Percentiles rank a stretch among this genome's conserved stretches.
Conservation (phyloP, 64 coral and sea anemone genomes). For the Stichodactyla helianthus region DNA sequence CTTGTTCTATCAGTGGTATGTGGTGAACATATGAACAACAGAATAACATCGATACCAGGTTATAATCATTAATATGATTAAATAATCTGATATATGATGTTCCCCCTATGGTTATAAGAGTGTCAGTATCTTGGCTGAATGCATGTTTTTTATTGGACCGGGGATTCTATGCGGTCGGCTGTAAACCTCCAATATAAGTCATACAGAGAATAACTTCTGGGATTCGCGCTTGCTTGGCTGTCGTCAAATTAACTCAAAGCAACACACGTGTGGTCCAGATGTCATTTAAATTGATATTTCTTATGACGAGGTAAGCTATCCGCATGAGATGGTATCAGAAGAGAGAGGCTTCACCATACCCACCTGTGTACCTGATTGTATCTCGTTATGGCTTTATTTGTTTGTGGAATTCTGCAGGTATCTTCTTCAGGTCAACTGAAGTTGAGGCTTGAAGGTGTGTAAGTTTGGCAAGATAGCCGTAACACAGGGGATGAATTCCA, state of each 20-base stretch:
- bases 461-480: background rate
- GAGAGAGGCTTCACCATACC: background rate
- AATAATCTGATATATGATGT: background rate
- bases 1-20: background rate
- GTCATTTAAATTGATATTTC: background rate
- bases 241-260: slow-evolving; percentile 4
- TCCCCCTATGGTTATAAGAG: background rate
- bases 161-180: no score
- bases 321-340: background rate
- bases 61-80: background rate
- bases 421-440: background rate
- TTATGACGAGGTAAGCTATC: background rate
- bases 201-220: background rate
- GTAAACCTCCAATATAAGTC: background rate
- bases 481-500: background rate
- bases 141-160: background rate
- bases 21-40: background rate
- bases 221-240: background rate
- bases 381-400: slow-evolving; percentile 1
- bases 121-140: background rate
- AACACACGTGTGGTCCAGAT: slow-evolving; percentile 13
- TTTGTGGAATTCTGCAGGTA: background rate
- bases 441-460: no score
- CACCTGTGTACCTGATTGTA: background rate
- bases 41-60: background rate